Base-by-base conservation (phyloP, 2,888 invertebrate genomes). In the Papilio demoleus region DNA sequence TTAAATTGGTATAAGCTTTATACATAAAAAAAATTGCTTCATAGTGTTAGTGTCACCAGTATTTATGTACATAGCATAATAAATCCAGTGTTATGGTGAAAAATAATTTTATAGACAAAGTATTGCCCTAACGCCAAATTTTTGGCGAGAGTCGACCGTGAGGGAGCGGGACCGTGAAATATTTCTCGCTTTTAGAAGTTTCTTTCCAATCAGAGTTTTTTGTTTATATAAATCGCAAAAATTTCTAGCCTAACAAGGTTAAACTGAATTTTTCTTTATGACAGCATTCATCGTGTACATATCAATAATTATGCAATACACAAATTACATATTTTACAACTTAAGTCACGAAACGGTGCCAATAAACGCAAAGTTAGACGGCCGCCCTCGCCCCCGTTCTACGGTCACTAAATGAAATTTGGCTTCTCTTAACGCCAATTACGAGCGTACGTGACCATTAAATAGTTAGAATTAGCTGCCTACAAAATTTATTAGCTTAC, bases 391-490 rank as follows among this genome's bases (percentile, higher is more conserved):
- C 70, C 71, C 73, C 70, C 42, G 71, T 45, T 63, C 70, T 67
- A 70, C 73, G 76, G 63, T 66, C 73, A 73, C 74, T 74, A 76
- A 80, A 78, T 80, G 76, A 80, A 69, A 80, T 82, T 79, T 74
- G 70, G 72, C 75, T 75, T 76, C 74, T 76, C 77, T 77, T 76
- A 77, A 76, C 75, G 77, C 73, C 78, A 76, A 77, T 81, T 81
- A 75, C 72, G 74, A 71, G 72, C 74, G 79, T 73, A 83, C 82
- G 82, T 82, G 82, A 80, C 80, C 73, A 70, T 73, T 72, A 75
- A 76, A 76, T 68, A 70, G 67, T 71, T 65, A 65, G 65, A 65
- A 69, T 59, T 61, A 68, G 60, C 60, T 36, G 42, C 53, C 40
- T 64, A 68, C 70, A 72, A 72, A 72, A 61, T 73, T 74, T 74